A percentile compares a stretch with the other conserved stretches of the same genome.
These are phyloP conservation scores for Halocynthia aurantium DNA, from an alignment of 23 tunicate genomes.

Conservation along the genomic window DNA sequence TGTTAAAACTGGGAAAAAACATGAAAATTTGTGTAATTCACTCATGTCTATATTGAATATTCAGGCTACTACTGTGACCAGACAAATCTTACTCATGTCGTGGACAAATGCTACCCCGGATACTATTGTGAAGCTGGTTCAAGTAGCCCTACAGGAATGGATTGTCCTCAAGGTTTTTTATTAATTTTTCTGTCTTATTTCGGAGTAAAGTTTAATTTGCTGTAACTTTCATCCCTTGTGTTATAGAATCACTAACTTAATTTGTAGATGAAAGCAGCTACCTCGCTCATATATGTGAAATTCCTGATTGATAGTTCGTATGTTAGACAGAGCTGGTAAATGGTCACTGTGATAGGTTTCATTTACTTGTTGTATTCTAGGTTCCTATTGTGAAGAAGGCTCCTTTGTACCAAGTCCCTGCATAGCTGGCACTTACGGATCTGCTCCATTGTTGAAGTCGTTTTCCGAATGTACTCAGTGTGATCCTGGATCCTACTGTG, in stretches of 20 bases:
- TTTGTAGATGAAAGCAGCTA: too few relatives aligned
- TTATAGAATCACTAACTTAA: too few relatives aligned
- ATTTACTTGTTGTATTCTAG: slow-evolving; percentile 8
- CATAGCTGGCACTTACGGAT: slow-evolving; percentile 68
- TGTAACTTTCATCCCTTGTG: too few relatives aligned
- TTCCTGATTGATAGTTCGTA: too few relatives aligned
- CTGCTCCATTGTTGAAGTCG: slow-evolving; percentile 19
- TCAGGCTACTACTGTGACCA: slow-evolving; percentile 69
- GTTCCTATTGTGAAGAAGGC: slow-evolving; percentile 62
- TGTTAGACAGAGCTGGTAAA: too few relatives aligned
- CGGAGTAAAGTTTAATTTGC: neutral
- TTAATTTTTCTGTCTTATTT: neutral
- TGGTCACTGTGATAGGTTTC: too few relatives aligned
- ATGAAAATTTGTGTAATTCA: neutral
- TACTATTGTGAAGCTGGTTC: slow-evolving; percentile 76
- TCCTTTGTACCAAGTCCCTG: slow-evolving; percentile 36
- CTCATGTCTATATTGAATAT: neutral
- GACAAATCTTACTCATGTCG: slow-evolving; percentile 57
- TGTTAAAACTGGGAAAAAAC: neutral
- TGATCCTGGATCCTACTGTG: slow-evolving; percentile 85
- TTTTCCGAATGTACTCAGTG: slow-evolving; percentile 54
- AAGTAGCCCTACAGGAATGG: slow-evolving; percentile 30
- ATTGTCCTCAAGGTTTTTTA: slow-evolving; percentile 59
- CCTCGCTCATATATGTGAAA: too few relatives aligned
- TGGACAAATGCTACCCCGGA: slow-evolving; percentile 70